Base-by-base conservation (phyloP, 2,888 invertebrate genomes). In the Seira ritae region DNA sequence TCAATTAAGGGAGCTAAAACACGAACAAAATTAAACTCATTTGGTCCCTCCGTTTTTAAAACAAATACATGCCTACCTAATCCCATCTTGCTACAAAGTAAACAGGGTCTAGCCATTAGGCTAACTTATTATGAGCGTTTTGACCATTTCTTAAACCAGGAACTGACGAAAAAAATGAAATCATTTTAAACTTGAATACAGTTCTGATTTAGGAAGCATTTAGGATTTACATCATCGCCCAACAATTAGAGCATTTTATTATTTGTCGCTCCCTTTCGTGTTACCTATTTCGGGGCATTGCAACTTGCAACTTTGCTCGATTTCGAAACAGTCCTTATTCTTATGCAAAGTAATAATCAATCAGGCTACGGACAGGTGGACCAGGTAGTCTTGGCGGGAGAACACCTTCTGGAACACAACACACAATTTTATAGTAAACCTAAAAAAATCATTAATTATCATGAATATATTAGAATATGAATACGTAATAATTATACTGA, bases 321-420 rank as follows among this genome's bases (percentile, higher is more conserved):
- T 55, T 8, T 42, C 6, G 42, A 12, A 42, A 42, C 12, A 42
- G n/a, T n/a, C n/a, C n/a, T n/a, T 42, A 42, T 6, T 42, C 6
- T 42, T 42, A 8, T 6, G 12, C 12, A 42, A 42, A 31, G 31
- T 31, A 31, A 31, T 4, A 31, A 31, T 12, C 6, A 42, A 42
- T 6, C 12, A 20, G 62, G 22, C 62, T 15, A 91, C 96, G 96
- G 89, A 97, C 91, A n/a, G 95, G 95, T 68, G 89, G 89, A 60
- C 60, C 89, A 46, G 89, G 89, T 67, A 89, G 87, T 88, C 89
- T 86, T 50, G 89, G 89, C 17, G 89, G 86, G 69, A 89, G 88
- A 82, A 88, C 71, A 84, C 87, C 88, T 89, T 88, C 88, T 89
- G 85, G 75, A 89, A 85, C 85, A 66, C 24, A 82, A 82, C 71